Percentiles rank a stretch among this genome's conserved stretches.
These are phyloP conservation scores for Kryphioiulus occultus DNA, from an alignment of 2,888 invertebrate genomes.

Conservation along the genomic window DNA sequence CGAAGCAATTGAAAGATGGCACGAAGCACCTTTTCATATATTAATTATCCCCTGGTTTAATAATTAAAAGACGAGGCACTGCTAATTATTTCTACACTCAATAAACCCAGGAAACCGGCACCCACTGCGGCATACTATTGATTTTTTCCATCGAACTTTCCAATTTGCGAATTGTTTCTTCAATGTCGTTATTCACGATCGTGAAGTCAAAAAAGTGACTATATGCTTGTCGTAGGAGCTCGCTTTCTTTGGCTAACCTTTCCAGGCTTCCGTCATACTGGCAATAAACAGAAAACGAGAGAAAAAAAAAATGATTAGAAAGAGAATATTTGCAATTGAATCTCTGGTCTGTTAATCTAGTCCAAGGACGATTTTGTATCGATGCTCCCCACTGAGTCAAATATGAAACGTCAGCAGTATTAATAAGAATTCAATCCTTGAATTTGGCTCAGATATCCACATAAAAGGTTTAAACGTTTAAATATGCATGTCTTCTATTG, in stretches of 20 bases:
- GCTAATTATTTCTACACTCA: slow-evolving; percentile 60
- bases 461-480: no score
- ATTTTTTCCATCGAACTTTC: slow-evolving; percentile 91
- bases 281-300: slow-evolving; percentile 51
- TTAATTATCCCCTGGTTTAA: slow-evolving; percentile 35
- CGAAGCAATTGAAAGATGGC: slow-evolving; percentile 11
- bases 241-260: slow-evolving; percentile 93
- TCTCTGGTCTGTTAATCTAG: not conserved
- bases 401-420: no score
- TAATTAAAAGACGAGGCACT: slow-evolving; percentile 36
- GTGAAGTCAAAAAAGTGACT: slow-evolving; percentile 98
- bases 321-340: not conserved
- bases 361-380: not conserved
- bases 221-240: slow-evolving; percentile 94
- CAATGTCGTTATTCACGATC: slow-evolving; percentile 99
- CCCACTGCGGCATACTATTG: slow-evolving; percentile 93
- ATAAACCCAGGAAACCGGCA: slow-evolving; percentile 98
- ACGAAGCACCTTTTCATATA: slow-evolving; percentile 26
- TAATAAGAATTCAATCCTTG: no score
- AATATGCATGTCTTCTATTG: no score
- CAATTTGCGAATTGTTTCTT: slow-evolving; percentile 93
- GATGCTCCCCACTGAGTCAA: no score
- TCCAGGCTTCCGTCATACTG: slow-evolving; percentile 99
- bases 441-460: no score
- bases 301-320: slow-evolving; percentile 41